phyloP scores from a whole-genome alignment of 2,888 invertebrate genomes.

The Heteromurus nitidus region DNA sequence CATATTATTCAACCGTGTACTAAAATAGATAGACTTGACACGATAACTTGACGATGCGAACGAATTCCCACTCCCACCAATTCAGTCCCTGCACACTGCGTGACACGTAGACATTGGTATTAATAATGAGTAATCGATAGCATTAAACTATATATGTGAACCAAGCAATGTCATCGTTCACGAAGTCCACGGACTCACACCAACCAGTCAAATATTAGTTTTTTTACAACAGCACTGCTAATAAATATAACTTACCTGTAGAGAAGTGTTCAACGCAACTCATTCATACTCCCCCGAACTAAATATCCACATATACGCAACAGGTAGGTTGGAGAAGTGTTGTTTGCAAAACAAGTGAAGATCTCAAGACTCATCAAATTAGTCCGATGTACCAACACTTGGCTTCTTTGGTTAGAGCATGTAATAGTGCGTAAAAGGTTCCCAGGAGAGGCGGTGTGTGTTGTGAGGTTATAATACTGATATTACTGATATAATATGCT shows the following conservation, averaged over 20 bases:
- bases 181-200: background rate
- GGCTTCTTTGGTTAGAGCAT: no score
- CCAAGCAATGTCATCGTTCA: background rate
- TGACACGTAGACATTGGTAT: slow-evolving; percentile 43
- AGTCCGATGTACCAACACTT: no score
- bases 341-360: background rate
- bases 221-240: no score
- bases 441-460: background rate
- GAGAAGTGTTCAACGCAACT: no score
- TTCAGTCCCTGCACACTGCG: background rate
- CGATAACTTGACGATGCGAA: slow-evolving; percentile 45
- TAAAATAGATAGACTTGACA: slow-evolving; percentile 32
- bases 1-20: slow-evolving; percentile 20
- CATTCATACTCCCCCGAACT: background rate
- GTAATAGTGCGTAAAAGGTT: no score
- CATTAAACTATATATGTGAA: slow-evolving; percentile 41
- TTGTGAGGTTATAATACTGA: background rate
- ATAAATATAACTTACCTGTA: no score
- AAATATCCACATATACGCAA: background rate
- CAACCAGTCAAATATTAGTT: background rate
- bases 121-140: slow-evolving; percentile 55
- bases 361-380: background rate
- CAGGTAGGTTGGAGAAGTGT: background rate
- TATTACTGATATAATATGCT: no score
- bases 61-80: slow-evolving; percentile 24